A percentile compares a stretch with the other conserved stretches of the same genome.
These are phyloP conservation scores for Geotrypetes seraphini DNA, from an alignment of 2,797 vertebrate species.

Conservation along the genomic window DNA sequence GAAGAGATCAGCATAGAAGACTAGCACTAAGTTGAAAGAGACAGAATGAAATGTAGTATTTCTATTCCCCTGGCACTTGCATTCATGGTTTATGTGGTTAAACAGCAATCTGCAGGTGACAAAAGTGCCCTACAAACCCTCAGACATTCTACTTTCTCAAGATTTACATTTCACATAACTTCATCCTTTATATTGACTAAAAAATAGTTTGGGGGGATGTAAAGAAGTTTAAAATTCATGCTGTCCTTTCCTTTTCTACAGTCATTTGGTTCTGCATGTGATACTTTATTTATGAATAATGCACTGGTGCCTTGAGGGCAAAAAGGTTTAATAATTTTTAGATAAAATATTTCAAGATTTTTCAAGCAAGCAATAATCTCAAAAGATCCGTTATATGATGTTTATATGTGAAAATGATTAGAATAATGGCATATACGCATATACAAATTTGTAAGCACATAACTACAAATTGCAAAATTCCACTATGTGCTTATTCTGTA, in stretches of 20 bases:
- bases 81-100: constrained; percentile 7
- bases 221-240: neutral
- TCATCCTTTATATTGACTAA: neutral
- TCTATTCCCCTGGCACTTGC: constrained; percentile 7
- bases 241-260: neutral
- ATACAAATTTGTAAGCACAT: too few species aligned
- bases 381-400: too few species aligned
- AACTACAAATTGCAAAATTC: too few species aligned
- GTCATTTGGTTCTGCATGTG: too few species aligned
- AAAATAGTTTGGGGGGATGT: neutral
- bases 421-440: too few species aligned
- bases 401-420: too few species aligned
- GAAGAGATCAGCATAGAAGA: neutral
- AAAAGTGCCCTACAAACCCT: constrained; percentile 9
- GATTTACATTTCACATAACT: constrained; percentile 19
- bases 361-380: too few species aligned
- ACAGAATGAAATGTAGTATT: constrained; percentile 12
- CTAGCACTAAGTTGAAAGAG: constrained; percentile 5
- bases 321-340: too few species aligned
- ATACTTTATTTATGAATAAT: too few species aligned
- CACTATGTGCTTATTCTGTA: too few species aligned
- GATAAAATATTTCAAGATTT: too few species aligned
- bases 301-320: too few species aligned
- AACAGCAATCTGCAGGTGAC: constrained; percentile 11
- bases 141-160: constrained; percentile 12